Evolutionary conservation across 2,888 invertebrate species (phyloP).

Genomic region (Cosmopolites sordidus): DNA sequence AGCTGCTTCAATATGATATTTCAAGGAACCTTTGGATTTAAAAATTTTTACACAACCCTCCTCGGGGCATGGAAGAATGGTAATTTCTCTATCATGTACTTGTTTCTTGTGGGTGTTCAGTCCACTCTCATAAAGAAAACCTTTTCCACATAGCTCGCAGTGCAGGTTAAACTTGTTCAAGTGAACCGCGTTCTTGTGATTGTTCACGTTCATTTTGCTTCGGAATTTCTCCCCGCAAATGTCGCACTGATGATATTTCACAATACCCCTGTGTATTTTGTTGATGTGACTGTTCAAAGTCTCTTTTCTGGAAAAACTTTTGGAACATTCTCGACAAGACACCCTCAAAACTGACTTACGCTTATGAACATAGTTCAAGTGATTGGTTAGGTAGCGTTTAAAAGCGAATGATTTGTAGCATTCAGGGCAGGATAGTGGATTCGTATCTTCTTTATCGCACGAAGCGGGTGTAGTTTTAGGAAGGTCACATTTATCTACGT

Average conservation of each 20-base stretch:
- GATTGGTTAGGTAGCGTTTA: constrained; percentile 46
- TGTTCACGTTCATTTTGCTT: constrained; percentile 53
- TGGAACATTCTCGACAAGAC: constrained; percentile 10
- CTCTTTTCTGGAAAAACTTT: constrained; percentile 9
- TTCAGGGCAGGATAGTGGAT: constrained; percentile 35
- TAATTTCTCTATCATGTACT: constrained; percentile 10
- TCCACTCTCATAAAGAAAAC: constrained; percentile 35
- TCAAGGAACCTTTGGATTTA: constrained; percentile 6
- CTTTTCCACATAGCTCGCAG: constrained; percentile 42
- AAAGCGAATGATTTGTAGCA: constrained; percentile 43
- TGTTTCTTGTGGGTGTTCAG: constrained; percentile 33
- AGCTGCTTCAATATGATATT: constrained; percentile 12
- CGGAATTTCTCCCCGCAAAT: constrained; percentile 35
- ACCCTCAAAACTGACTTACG: constrained; percentile 1
- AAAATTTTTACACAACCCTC: constrained; percentile 11
- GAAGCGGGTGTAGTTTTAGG: neutral
- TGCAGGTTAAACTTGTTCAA: constrained; percentile 29
- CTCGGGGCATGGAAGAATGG: constrained; percentile 8
- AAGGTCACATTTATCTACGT: neutral
- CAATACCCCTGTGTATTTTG: constrained; percentile 7
- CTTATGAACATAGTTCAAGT: constrained; percentile 17
- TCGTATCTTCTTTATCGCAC: neutral
- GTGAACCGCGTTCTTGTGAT: constrained; percentile 45
- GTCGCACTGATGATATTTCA: constrained; percentile 22
- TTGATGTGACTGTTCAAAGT: constrained; percentile 13